Evolutionary conservation across 2,888 invertebrate genomes (phyloP).

Genomic region (Pandemis cinnamomeana): DNA sequence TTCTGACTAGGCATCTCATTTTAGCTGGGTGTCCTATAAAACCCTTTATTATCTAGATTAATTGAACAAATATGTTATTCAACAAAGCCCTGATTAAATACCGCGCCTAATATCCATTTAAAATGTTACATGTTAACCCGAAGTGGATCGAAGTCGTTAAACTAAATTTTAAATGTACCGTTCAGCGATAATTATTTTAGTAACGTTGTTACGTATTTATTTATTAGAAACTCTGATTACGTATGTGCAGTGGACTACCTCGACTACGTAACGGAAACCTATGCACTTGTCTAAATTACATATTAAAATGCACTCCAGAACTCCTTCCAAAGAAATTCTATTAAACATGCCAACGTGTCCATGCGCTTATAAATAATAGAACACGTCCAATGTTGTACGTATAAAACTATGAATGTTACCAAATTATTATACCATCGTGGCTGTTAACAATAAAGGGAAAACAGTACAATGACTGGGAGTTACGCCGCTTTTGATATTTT

Average conservation of each 20-base stretch:
- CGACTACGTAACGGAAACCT: not conserved
- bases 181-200: not conserved
- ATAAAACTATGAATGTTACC: not conserved
- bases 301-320: conserved; percentile 28
- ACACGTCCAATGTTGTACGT: not conserved
- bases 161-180: conserved; percentile 2
- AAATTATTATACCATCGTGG: not conserved
- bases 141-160: not conserved
- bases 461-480: not conserved
- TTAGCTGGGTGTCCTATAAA: too few species aligned
- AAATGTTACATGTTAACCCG: not conserved
- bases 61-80: not conserved
- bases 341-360: conserved; percentile 27
- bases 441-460: not conserved
- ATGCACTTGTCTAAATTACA: conserved; percentile 14
- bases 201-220: not conserved
- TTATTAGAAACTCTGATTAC: not conserved
- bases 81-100: not conserved
- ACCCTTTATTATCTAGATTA: too few species aligned
- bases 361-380: conserved; percentile 22
- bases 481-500: not conserved
- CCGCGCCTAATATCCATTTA: not conserved
- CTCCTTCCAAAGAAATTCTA: conserved; percentile 33
- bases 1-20: too few species aligned
- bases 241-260: not conserved